These are phyloP conservation scores for Acanthisitta chloris DNA, from an alignment of 2,113 vertebrate genomes.

Conservation along the genomic window DNA sequence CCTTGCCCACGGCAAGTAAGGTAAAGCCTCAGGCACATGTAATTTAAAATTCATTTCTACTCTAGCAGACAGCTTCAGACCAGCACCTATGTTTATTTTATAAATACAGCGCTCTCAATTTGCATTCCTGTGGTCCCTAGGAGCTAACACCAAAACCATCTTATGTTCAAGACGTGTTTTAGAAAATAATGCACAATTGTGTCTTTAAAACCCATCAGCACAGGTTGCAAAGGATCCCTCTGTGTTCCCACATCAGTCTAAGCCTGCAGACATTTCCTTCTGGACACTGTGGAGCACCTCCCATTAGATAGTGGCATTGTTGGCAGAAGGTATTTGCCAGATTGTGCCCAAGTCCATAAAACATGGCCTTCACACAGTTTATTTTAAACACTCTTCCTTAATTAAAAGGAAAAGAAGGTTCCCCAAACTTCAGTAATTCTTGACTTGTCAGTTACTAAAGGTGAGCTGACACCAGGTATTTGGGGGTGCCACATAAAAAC, in stretches of 20 bases:
- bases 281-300: not conserved
- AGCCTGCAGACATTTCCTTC: not conserved
- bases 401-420: not conserved
- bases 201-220: conserved; percentile 32
- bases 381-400: not conserved
- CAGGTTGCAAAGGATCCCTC: not conserved
- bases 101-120: conserved; percentile 40
- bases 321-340: not conserved
- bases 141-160: conserved; percentile 25
- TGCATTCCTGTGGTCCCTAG: conserved; percentile 38
- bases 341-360: not conserved
- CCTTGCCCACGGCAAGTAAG: conserved; percentile 67
- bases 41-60: conserved; percentile 70
- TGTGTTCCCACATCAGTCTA: not conserved
- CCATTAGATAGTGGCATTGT: not conserved
- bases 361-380: accelerated
- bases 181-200: conserved; percentile 33
- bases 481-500: not conserved
- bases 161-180: conserved; percentile 8
- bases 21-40: conserved; percentile 55
- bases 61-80: conserved; percentile 43
- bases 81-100: conserved; percentile 63
- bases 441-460: not conserved
- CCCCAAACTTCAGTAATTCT: not conserved
- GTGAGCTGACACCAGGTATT: not conserved